phyloP scores from a whole-genome alignment of 2,113 vertebrate species.

The Apteryx mantelli region DNA sequence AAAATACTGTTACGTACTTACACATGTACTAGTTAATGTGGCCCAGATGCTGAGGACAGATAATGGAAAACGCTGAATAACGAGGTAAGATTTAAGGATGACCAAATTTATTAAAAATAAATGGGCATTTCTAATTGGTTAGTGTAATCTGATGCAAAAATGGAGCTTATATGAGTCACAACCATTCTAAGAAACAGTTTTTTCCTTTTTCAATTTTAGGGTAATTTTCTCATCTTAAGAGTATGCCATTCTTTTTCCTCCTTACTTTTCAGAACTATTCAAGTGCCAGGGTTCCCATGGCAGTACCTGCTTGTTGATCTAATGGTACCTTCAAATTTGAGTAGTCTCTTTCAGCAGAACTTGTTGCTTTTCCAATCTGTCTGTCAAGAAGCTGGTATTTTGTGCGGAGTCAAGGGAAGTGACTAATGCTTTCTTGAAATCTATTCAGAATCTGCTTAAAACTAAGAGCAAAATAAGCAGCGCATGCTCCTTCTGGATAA shows the following conservation, averaged over 20 bases:
- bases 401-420: conserved; percentile 21
- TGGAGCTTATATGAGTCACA: background rate
- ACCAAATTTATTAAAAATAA: background rate
- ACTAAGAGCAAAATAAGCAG: conserved; percentile 44
- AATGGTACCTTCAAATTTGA: background rate
- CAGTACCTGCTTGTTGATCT: background rate
- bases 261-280: background rate
- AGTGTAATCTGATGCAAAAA: background rate
- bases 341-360: background rate
- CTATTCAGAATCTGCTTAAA: conserved; percentile 50
- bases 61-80: background rate
- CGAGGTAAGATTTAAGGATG: background rate
- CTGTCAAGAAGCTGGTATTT: conserved; percentile 16
- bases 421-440: conserved; percentile 35
- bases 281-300: background rate
- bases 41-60: background rate
- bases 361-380: background rate
- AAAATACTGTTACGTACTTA: background rate
- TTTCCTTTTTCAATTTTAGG: background rate
- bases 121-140: background rate
- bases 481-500: conserved; percentile 22
- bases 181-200: background rate
- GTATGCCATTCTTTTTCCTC: background rate
- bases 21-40: background rate
- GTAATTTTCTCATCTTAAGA: background rate